These are phyloP conservation scores for Tympanuchus pallidicinctus DNA, from an alignment of 2,113 vertebrate genomes.

Conservation along the genomic window DNA sequence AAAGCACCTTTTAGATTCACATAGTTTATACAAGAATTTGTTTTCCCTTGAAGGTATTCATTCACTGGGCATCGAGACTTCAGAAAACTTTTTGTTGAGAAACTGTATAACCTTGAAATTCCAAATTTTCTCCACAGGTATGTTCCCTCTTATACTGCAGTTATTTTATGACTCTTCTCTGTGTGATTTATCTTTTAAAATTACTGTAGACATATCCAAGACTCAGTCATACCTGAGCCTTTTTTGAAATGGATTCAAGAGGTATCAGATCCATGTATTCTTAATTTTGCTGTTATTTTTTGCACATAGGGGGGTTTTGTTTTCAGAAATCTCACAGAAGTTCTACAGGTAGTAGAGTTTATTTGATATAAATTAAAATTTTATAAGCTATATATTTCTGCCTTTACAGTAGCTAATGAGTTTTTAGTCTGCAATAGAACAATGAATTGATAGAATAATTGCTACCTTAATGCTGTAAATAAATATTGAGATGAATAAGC, in stretches of 20 bases:
- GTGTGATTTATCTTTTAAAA: neutral
- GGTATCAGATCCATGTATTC: neutral
- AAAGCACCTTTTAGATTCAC: neutral
- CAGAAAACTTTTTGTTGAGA: neutral
- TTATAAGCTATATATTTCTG: neutral
- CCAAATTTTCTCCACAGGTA: neutral
- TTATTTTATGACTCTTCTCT: neutral
- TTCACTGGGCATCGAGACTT: neutral
- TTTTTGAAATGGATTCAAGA: neutral
- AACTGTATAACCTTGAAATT: accelerated
- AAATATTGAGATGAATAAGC: neutral
- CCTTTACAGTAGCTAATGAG: neutral
- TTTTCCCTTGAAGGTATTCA: neutral
- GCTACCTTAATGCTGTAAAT: neutral
- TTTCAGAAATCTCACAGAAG: neutral
- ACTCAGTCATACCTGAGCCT: neutral
- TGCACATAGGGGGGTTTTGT: neutral
- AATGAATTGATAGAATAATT: neutral
- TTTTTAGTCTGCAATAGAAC: neutral
- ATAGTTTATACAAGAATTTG: neutral
- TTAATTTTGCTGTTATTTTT: neutral
- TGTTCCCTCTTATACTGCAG: neutral
- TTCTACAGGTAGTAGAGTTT: neutral
- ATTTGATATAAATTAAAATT: neutral
- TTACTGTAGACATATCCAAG: neutral